Base-by-base conservation (phyloP, 2,888 invertebrate genomes). In the Drosophila paramelanica region DNA sequence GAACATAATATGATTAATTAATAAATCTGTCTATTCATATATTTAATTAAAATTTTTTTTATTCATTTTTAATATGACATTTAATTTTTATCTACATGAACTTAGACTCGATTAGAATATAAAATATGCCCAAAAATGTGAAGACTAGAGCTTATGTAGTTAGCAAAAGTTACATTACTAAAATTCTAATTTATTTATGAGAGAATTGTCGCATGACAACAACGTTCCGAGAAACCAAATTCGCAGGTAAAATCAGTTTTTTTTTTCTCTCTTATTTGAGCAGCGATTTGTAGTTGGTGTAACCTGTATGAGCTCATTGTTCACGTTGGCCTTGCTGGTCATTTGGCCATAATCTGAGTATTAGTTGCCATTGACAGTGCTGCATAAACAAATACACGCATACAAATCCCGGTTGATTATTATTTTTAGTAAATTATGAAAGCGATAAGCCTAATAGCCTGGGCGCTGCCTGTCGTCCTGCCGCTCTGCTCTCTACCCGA, bases 391-490 rank as follows among this genome's bases (percentile, higher is more conserved):
- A 66, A 57, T 52, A 62, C 27, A 36, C 20, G 33, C 50, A 47
- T 45, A 56, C 56, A 77, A 76, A 81, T 76, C 58, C 67, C 59
- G 41, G 57, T 52, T 69, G 68, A 64, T 81, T 79, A 77, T 81
- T 81, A 73, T 79, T 81, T 79, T 81, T 77, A 79, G 71, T 78
- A 79, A 81, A 81, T 81, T 81, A 81, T 73, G 81, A 70, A 81
- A 73, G 56, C 71, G 81, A 79, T 81, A 79, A 73, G 77, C 70
- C 67, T 79, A 79, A 81, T 72, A 71, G 77, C 65, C 43, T 8
- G 38, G 52, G 39, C 58, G 25, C 36, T 31, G 14, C 10, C 20
- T 23, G 23, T 23, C 4, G 23, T 23, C 17, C 41, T 41, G 36
- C 38, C 31, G n/a, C 38, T 10, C 41, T 25, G 36, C 39, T 53